Base-by-base conservation (phyloP, 2,113 vertebrate species). In the Colaptes auratus region DNA sequence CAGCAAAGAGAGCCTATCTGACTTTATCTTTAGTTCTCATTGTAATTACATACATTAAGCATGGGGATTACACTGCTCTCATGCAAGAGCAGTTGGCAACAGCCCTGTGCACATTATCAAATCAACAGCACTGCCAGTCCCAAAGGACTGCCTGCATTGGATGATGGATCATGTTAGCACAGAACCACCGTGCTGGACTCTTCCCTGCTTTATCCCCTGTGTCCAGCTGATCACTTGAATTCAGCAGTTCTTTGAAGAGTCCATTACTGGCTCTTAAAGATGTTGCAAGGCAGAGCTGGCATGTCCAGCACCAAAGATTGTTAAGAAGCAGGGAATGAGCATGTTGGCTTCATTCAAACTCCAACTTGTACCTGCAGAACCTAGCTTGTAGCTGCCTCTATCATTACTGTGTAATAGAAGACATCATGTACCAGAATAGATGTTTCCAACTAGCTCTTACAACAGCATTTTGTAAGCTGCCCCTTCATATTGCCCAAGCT, bases 161-260 rank as follows among this genome's bases (percentile, higher is more conserved):
- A 3, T 24, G 33, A 10, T 0, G 0, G 9, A 10, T 3, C 66
- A 14, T 15, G 6, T 16, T 36, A 24, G 10, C 1, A 3, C 11
- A n/a, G 31, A 6, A 5, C 39, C 18, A 58, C 25, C 30, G 21
- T 42, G 8, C 33, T 19, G 35, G 39, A 39, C 25, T 42, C 39
- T 42, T 63, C 30, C 48, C 15, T 42, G 20, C 5, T 35, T n/a
- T 5, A n/a, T 48, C 18, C 23, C 39, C 21, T 11, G 9, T 6
- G 30, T 31, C 33, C 27, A 44, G 35, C 23, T 10, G 27, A 36
- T 27, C 15, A 19, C 77, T 20, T 35, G 17, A 31, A 63, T 39
- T n/a, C 63, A 33, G 18, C 3, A 8, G 18, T 30, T 35, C 30
- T 2, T 56, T 56, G 19, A 30, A 46, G 42, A 70, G 50, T 39